Percentiles rank a stretch among this genome's conserved stretches.
Evolutionary conservation across 53 echinoderm and acorn worm species (phyloP).

Genomic region (Crossaster papposus): DNA sequence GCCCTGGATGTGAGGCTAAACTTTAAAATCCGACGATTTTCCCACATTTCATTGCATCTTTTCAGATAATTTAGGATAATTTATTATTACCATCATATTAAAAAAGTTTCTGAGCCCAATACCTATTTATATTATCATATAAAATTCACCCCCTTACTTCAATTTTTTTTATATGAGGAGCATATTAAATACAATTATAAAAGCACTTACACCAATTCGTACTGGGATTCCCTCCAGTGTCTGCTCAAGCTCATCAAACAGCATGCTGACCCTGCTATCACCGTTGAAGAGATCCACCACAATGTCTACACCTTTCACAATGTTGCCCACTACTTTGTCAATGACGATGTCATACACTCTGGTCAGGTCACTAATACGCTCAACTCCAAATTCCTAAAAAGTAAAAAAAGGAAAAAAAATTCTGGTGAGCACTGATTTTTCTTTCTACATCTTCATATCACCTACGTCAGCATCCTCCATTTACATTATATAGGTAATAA

Average conservation of each 20-base stretch:
- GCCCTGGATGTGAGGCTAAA: no score
- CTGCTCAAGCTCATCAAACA: conserved; percentile 27
- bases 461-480: no score
- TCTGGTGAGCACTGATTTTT: no score
- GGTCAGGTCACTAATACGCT: conserved; percentile 10
- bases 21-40: no score
- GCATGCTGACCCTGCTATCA: conserved; percentile 9
- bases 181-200: neutral
- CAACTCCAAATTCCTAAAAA: conserved; percentile 37
- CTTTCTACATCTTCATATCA: no score
- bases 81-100: no score
- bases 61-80: no score
- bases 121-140: no score
- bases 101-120: no score
- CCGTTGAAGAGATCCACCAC: conserved; percentile 45
- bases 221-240: conserved; percentile 29
- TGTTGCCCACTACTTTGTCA: conserved; percentile 14
- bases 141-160: no score
- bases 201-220: conserved; percentile 36
- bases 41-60: no score
- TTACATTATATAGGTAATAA: no score
- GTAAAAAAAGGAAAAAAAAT: neutral
- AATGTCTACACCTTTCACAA: conserved; percentile 1
- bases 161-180: neutral
- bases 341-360: conserved; percentile 43